Evolutionary conservation across 2,797 vertebrate species (phyloP).

Genomic region (Valencia hispanica): DNA sequence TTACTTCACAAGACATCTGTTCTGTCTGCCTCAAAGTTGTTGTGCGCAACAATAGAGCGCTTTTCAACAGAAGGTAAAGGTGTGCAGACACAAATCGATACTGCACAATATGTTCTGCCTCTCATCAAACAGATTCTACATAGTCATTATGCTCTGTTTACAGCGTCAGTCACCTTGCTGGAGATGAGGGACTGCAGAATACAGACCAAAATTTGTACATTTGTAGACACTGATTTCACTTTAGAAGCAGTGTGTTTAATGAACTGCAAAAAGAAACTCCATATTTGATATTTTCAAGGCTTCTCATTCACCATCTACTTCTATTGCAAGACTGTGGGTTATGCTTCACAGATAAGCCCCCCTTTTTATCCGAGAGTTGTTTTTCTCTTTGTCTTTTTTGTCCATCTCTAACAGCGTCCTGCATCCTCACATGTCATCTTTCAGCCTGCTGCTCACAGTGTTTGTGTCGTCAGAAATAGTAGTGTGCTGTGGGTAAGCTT

Average conservation of each 20-base stretch:
- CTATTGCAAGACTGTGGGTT: neutral
- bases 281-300: neutral
- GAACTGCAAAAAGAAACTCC: neutral
- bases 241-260: neutral
- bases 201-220: neutral
- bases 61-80: neutral
- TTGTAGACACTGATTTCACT: neutral
- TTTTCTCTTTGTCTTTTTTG: neutral
- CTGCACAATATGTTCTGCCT: neutral
- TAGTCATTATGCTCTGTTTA: neutral
- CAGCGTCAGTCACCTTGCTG: neutral
- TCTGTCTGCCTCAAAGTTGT: neutral
- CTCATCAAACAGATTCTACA: neutral
- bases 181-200: neutral
- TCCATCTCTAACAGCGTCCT: neutral
- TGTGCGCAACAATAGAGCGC: neutral
- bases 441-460: neutral
- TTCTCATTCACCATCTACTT: neutral
- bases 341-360: neutral
- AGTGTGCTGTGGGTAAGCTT: neutral
- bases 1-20: neutral
- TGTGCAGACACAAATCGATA: neutral
- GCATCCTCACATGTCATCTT: neutral
- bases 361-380: neutral
- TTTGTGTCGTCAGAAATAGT: neutral